A percentile compares a stretch with the other conserved stretches of the same genome.
These are phyloP conservation scores for Guaruba guarouba DNA, from an alignment of 2,113 vertebrate species.

Conservation along the genomic window DNA sequence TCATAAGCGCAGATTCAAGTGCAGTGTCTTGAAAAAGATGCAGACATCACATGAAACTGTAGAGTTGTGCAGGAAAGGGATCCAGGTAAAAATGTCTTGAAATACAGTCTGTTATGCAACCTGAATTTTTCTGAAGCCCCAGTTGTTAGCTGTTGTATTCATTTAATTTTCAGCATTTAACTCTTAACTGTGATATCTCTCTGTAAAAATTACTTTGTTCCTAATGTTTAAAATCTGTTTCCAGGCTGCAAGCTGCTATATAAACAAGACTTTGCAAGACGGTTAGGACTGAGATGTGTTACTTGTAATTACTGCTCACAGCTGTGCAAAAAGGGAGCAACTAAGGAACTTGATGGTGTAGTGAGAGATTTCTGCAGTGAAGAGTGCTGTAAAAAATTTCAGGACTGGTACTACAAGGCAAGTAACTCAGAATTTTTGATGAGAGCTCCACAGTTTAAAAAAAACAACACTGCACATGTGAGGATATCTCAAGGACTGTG, in stretches of 20 bases:
- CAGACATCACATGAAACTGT: neutral
- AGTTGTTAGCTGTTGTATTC: neutral
- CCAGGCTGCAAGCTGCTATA: constrained; percentile 96
- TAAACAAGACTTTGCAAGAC: constrained; percentile 96
- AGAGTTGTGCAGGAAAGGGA: neutral
- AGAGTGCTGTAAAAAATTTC: constrained; percentile 90
- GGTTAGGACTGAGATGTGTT: constrained; percentile 95
- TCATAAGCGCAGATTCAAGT: neutral
- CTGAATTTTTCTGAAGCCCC: constrained; percentile 24
- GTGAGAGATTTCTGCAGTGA: constrained; percentile 96
- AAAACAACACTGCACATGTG: constrained; percentile 23
- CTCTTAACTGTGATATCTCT: constrained; percentile 25
- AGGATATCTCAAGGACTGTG: constrained; percentile 55
- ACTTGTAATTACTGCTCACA: constrained; percentile 98
- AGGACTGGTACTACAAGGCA: constrained; percentile 99
- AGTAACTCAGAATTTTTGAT: constrained; percentile 66
- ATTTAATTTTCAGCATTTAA: constrained; percentile 24
- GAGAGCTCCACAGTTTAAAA: constrained; percentile 40
- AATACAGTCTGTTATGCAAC: neutral
- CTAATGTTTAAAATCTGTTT: constrained; percentile 69
- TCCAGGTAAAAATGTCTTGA: constrained; percentile 17
- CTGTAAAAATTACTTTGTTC: constrained; percentile 57
- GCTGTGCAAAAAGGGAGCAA: constrained; percentile 92
- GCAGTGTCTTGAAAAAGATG: neutral
- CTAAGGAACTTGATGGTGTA: constrained; percentile 88